Percentiles rank a stretch among this genome's conserved stretches.
Conservation (phyloP, 2,888 invertebrate species). For the Erebia epiphron region DNA sequence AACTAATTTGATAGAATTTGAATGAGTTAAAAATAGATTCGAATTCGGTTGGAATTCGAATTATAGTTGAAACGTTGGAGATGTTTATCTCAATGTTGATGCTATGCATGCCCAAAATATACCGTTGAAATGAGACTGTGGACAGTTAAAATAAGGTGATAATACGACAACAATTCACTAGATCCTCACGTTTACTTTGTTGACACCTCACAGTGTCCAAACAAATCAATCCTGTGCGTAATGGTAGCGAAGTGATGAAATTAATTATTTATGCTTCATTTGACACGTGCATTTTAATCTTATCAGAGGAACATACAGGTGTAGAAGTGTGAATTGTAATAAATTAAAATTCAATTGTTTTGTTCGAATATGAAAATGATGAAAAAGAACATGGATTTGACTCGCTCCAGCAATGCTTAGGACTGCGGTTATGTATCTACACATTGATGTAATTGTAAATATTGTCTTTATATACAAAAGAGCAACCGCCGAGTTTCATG, state of each 20-base stretch:
- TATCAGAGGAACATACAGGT: neutral
- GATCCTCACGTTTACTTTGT: constrained; percentile 28
- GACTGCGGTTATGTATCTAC: too few species aligned
- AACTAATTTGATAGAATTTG: neutral
- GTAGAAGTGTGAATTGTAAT: neutral
- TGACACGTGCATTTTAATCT: constrained; percentile 7
- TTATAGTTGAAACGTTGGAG: neutral
- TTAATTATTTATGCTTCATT: constrained; percentile 21
- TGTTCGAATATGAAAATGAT: too few species aligned
- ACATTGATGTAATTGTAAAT: too few species aligned
- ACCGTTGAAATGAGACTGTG: constrained; percentile 5
- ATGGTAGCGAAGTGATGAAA: constrained; percentile 27
- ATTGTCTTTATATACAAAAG: too few species aligned
- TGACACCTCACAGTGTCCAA: constrained; percentile 8
- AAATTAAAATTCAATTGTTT: too few species aligned
- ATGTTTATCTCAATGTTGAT: neutral
- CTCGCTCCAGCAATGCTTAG: too few species aligned
- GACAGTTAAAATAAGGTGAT: neutral
- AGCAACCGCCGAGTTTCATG: too few species aligned
- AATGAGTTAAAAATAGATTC: neutral
- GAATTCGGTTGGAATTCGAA: neutral
- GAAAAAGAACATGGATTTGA: too few species aligned
- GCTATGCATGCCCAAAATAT: constrained; percentile 1
- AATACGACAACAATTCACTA: neutral
- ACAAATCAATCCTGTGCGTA: constrained; percentile 24